These are phyloP conservation scores for Promerops cafer DNA, from an alignment of 2,113 vertebrate species.

Conservation along the genomic window DNA sequence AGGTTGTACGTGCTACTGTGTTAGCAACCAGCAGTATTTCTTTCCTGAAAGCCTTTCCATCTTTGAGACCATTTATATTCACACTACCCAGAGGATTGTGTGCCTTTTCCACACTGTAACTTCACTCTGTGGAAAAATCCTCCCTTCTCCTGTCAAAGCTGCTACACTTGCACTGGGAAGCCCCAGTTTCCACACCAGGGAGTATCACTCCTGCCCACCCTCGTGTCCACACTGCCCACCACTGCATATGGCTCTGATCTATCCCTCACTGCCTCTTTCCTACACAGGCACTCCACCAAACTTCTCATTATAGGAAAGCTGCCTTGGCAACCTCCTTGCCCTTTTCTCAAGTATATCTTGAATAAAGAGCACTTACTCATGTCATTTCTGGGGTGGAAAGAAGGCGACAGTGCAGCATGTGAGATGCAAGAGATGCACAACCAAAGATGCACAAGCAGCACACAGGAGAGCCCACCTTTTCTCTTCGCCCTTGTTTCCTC, in stretches of 20 bases:
- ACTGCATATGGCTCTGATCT: not conserved
- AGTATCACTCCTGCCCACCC: not conserved
- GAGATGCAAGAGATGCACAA: not conserved
- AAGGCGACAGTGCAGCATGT: not conserved
- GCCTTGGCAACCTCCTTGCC: not conserved
- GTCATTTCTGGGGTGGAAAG: not conserved
- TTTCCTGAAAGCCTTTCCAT: not conserved
- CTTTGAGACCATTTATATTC: not conserved
- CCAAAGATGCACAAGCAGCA: not conserved
- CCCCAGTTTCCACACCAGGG: not conserved
- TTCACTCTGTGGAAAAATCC: not conserved
- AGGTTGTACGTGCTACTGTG: not conserved
- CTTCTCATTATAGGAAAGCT: not conserved
- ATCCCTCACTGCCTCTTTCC: not conserved
- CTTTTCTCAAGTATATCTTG: not conserved
- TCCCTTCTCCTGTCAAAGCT: not conserved
- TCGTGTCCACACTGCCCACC: not conserved
- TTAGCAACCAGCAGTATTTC: not conserved
- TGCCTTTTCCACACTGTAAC: not conserved
- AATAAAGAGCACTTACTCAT: not conserved
- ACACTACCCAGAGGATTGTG: not conserved
- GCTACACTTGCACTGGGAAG: not conserved
- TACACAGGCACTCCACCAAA: not conserved
- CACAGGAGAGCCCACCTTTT: not conserved
- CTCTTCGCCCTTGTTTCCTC: not conserved